phyloP scores from a whole-genome alignment of 2,888 invertebrate genomes.

The Hypomecis atomaria region DNA sequence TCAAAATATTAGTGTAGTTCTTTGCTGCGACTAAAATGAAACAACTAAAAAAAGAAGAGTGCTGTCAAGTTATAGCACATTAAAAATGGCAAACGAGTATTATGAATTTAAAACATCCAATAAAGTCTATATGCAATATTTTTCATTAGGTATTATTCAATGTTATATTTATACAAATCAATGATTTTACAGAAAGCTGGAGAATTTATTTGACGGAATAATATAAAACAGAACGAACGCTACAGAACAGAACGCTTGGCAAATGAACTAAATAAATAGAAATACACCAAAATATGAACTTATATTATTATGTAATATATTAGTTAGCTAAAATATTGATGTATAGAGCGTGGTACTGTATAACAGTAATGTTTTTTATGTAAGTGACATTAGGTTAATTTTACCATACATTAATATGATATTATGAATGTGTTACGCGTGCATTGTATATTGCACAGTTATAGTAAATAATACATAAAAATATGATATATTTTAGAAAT shows the following conservation, averaged over 20 bases:
- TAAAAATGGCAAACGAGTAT: no score
- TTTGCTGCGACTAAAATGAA: no score
- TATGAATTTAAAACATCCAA: no score
- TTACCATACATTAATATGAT: slow-evolving; percentile 37
- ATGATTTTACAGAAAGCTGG: slow-evolving; percentile 14
- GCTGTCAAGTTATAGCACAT: no score
- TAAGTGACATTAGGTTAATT: slow-evolving; percentile 68
- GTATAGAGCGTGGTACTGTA: slow-evolving; percentile 80
- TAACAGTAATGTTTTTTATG: slow-evolving; percentile 81
- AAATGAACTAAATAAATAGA: slow-evolving; percentile 69
- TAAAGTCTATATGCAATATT: neutral
- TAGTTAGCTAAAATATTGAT: slow-evolving; percentile 74
- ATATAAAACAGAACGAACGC: no score
- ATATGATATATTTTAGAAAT: slow-evolving; percentile 83
- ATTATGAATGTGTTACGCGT: slow-evolving; percentile 73
- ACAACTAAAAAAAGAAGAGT: no score
- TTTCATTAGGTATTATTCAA: neutral
- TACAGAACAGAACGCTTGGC: slow-evolving; percentile 66
- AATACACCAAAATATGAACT: slow-evolving; percentile 66
- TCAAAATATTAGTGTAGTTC: no score
- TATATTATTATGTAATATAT: slow-evolving; percentile 47
- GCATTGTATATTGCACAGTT: slow-evolving; percentile 82
- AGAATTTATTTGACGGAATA: no score
- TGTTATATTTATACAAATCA: no score
- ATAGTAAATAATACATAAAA: slow-evolving; percentile 79